Percentiles rank a stretch among this genome's conserved stretches.
Evolutionary conservation across 1,140 invertebrate genomes (phyloP).

Genomic region (Tetraneura akinire): DNA sequence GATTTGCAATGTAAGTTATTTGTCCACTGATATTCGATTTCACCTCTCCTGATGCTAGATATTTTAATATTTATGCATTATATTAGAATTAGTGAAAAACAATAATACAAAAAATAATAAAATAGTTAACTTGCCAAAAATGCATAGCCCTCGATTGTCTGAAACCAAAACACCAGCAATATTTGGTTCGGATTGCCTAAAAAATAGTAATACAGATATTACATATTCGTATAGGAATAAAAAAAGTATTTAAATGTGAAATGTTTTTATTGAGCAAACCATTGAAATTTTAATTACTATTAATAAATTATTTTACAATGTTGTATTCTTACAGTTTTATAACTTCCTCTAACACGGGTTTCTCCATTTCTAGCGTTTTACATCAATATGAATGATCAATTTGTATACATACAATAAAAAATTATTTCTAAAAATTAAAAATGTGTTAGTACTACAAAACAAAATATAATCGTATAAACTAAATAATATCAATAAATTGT

Average conservation of each 20-base stretch:
- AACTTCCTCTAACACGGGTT: conserved; percentile 26
- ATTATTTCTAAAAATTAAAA: too few relatives aligned
- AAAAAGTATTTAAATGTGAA: neutral
- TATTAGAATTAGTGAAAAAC: neutral
- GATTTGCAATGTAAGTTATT: conserved; percentile 23
- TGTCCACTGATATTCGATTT: conserved; percentile 19
- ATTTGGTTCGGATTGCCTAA: conserved; percentile 39
- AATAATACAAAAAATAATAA: too few relatives aligned
- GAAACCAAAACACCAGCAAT: conserved; percentile 33
- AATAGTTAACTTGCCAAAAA: conserved; percentile 26
- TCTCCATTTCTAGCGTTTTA: conserved; percentile 4
- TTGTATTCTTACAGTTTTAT: conserved; percentile 31
- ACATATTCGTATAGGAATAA: too few relatives aligned
- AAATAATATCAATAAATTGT: too few relatives aligned
- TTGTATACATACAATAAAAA: too few relatives aligned
- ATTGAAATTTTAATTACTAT: too few relatives aligned
- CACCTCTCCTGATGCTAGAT: conserved; percentile 21
- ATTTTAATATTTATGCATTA: neutral
- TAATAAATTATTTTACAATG: too few relatives aligned
- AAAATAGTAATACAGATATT: neutral
- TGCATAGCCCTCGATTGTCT: conserved; percentile 8
- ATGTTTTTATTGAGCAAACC: too few relatives aligned
- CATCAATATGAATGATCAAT: neutral
- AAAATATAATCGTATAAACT: too few relatives aligned
- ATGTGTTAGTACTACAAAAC: too few relatives aligned